phyloP scores from a whole-genome alignment of 2,113 vertebrate genomes.

The Panthera leo region DNA sequence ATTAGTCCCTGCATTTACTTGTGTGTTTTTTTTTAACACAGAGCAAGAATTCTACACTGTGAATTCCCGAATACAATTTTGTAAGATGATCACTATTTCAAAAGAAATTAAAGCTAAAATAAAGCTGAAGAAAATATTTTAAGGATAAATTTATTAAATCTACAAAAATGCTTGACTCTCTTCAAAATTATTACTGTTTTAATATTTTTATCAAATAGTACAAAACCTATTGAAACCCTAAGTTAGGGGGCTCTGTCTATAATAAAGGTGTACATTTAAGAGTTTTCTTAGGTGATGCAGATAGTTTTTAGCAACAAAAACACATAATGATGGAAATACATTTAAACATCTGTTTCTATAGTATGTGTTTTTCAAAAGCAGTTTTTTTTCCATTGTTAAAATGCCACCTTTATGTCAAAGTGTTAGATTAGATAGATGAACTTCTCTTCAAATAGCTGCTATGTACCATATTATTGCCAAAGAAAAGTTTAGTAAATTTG shows the following conservation, averaged over 20 bases:
- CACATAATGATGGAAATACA: neutral
- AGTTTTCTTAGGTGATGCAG: neutral
- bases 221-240: neutral
- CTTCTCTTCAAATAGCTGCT: conserved; percentile 11
- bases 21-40: neutral
- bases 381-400: neutral
- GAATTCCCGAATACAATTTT: neutral
- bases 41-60: neutral
- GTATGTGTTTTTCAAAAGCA: neutral
- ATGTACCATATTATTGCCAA: neutral
- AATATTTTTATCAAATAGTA: neutral
- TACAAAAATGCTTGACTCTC: neutral
- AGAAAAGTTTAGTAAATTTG: conserved; percentile 1
- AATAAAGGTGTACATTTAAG: neutral
- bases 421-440: neutral
- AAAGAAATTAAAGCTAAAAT: neutral
- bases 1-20: neutral
- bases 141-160: neutral
- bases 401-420: neutral
- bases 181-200: neutral
- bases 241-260: neutral
- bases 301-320: conserved; percentile 18
- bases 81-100: neutral
- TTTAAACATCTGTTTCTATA: neutral
- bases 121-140: conserved; percentile 18